Evolutionary conservation across 2,797 vertebrate genomes (phyloP).

Genomic region (Lemur catta): DNA sequence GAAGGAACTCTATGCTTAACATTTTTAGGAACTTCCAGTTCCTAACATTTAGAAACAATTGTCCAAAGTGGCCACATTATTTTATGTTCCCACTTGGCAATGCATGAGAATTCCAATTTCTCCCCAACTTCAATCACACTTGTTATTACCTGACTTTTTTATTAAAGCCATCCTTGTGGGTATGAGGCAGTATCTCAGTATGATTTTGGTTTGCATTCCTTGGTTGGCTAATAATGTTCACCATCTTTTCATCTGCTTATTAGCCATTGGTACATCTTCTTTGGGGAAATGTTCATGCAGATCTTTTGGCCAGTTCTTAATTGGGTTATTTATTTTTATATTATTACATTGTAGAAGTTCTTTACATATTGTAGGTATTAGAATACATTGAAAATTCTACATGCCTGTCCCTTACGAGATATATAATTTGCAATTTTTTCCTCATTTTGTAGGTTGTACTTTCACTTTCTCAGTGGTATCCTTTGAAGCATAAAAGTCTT

Average conservation of each 20-base stretch:
- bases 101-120: not conserved
- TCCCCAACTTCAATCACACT: not conserved
- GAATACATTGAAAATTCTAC: not conserved
- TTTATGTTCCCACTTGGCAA: not conserved
- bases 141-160: not conserved
- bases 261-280: not conserved
- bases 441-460: too few relatives aligned
- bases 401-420: not conserved
- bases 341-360: not conserved
- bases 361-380: not conserved
- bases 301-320: not conserved
- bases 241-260: not conserved
- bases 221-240: not conserved
- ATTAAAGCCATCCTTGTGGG: not conserved
- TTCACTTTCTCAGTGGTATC: too few relatives aligned
- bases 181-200: not conserved
- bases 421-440: not conserved
- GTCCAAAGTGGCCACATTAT: not conserved
- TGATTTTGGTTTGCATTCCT: not conserved
- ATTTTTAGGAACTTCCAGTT: not conserved
- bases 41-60: not conserved
- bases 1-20: not conserved
- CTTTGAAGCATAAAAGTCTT: too few relatives aligned
- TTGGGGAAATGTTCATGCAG: not conserved
- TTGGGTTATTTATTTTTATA: not conserved